phyloP scores from a whole-genome alignment of 1,140 invertebrate species.

The Caerostris extrusa region DNA sequence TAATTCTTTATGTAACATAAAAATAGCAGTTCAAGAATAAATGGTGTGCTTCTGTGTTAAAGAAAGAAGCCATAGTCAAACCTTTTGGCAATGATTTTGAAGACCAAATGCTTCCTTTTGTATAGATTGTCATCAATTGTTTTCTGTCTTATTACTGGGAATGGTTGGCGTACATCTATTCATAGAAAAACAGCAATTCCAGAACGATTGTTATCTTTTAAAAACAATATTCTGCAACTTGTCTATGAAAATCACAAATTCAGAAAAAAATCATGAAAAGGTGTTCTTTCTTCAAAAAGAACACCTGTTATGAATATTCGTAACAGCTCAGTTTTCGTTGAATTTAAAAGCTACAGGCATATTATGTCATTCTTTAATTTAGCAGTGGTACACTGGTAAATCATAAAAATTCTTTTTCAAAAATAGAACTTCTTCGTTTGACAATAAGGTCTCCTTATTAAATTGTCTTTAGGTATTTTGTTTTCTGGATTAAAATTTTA shows the following conservation, averaged over 20 bases:
- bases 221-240: background rate
- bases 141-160: slow-evolving; percentile 25
- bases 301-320: background rate
- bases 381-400: too few relatives aligned
- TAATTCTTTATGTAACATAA: too few relatives aligned
- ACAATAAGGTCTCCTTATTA: too few relatives aligned
- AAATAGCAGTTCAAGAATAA: too few relatives aligned
- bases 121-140: slow-evolving; percentile 30
- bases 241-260: background rate
- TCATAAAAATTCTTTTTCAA: too few relatives aligned
- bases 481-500: too few relatives aligned
- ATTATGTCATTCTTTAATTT: too few relatives aligned
- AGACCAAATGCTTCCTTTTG: slow-evolving; percentile 16
- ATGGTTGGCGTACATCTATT: background rate
- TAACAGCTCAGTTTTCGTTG: background rate
- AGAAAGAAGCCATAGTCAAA: background rate
- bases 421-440: too few relatives aligned
- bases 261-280: background rate
- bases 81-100: background rate
- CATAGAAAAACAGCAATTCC: background rate
- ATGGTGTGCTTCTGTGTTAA: background rate
- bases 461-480: too few relatives aligned
- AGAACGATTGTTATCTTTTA: background rate
- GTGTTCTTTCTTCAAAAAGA: background rate
- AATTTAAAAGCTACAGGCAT: background rate